phyloP scores from a whole-genome alignment of 2,113 vertebrate genomes.

The Phocoena sinus region DNA sequence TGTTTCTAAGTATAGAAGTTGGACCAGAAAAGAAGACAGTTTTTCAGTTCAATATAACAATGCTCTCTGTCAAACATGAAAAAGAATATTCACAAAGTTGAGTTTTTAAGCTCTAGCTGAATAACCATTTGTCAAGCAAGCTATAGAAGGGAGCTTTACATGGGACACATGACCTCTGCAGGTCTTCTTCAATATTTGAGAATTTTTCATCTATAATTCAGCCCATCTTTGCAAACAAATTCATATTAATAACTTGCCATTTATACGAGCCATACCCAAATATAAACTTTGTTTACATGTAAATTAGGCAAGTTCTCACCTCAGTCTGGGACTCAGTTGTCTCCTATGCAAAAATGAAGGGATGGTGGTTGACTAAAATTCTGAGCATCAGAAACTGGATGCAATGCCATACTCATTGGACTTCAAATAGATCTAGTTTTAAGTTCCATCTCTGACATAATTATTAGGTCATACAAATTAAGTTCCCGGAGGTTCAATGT shows the following conservation, averaged over 20 bases:
- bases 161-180: neutral
- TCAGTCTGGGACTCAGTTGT: neutral
- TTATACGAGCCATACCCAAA: neutral
- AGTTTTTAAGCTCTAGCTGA: neutral
- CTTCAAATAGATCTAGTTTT: neutral
- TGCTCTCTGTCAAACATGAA: neutral
- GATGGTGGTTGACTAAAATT: neutral
- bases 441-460: neutral
- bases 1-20: neutral
- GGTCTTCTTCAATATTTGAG: neutral
- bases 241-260: neutral
- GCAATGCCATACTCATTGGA: fast-evolving
- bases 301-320: neutral
- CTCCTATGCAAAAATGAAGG: neutral
- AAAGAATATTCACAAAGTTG: neutral
- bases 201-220: neutral
- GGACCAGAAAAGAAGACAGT: neutral
- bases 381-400: neutral
- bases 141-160: neutral
- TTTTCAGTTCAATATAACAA: neutral
- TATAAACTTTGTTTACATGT: neutral
- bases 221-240: neutral
- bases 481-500: neutral
- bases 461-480: neutral
- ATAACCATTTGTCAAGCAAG: neutral